Conservation (phyloP, 2,113 vertebrate genomes). For the Thalassarche chlororhynchos region DNA sequence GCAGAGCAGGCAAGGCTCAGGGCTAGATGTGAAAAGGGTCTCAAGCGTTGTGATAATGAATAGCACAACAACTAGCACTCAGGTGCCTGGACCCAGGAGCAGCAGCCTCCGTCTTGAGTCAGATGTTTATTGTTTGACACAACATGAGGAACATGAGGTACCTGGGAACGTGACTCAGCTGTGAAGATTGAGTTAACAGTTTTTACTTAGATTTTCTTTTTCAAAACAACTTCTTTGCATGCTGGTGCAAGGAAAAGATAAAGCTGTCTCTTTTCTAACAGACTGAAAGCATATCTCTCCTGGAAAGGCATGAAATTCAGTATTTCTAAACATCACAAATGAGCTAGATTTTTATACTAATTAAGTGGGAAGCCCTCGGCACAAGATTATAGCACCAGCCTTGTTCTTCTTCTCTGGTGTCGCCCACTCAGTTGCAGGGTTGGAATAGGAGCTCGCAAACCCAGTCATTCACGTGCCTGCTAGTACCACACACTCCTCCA, state of each 20-base stretch:
- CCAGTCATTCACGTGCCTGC: background rate
- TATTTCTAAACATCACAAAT: background rate
- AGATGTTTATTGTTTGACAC: background rate
- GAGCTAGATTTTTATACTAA: background rate
- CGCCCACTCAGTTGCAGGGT: background rate
- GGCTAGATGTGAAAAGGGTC: background rate
- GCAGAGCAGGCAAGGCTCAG: background rate
- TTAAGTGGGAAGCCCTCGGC: background rate
- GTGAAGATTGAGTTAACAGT: background rate
- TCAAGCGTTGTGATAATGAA: background rate
- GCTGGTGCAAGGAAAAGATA: background rate
- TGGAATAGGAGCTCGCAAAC: background rate
- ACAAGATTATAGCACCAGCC: background rate
- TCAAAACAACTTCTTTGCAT: background rate
- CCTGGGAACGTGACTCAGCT: background rate
- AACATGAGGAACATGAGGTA: background rate
- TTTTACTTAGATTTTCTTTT: slow-evolving; percentile 32
- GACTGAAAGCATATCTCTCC: background rate
- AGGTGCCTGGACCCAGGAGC: background rate
- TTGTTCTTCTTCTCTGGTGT: background rate
- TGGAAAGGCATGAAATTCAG: background rate
- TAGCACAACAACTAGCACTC: background rate
- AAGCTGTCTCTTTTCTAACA: background rate
- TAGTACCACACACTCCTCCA: background rate
- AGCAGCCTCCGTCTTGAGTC: background rate